Conservation (phyloP, 2,888 invertebrate genomes). For the Rhamnusium bicolor region DNA sequence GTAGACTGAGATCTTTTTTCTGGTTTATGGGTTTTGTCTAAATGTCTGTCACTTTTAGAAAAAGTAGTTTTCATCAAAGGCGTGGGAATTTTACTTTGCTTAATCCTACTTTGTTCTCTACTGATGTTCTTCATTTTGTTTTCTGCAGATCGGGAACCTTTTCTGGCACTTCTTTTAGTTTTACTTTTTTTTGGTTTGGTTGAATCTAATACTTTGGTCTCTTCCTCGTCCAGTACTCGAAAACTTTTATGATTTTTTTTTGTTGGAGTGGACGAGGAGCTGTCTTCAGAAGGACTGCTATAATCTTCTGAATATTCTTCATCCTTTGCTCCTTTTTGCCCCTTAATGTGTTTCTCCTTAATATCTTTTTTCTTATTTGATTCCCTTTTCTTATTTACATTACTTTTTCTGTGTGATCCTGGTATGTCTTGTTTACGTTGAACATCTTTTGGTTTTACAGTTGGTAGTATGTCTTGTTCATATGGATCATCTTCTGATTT, state of each 20-base stretch:
- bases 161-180: constrained; percentile 39
- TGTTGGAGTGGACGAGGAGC: constrained; percentile 46
- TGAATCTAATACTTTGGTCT: constrained; percentile 50
- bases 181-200: constrained; percentile 44
- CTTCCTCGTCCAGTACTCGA: constrained; percentile 63
- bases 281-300: constrained; percentile 37
- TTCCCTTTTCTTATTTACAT: not conserved
- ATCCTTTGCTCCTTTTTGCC: not conserved
- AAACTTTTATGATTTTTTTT: constrained; percentile 66
- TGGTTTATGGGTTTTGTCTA: constrained; percentile 52
- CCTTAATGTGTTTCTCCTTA: not conserved
- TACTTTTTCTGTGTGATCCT: too few relatives aligned
- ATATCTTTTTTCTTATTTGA: not conserved
- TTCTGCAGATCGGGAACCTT: constrained; percentile 60
- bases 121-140: constrained; percentile 46
- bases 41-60: constrained; percentile 65
- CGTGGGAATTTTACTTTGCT: constrained; percentile 64
- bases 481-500: not conserved
- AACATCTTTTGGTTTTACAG: not conserved
- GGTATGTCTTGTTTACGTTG: not conserved
- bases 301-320: constrained; percentile 47
- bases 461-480: not conserved
- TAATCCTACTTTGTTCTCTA: constrained; percentile 39
- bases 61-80: constrained; percentile 55
- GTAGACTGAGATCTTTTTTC: constrained; percentile 37